Evolutionary conservation across 2,113 vertebrate genomes (phyloP).

Genomic region (Sceloporus tristichus): DNA sequence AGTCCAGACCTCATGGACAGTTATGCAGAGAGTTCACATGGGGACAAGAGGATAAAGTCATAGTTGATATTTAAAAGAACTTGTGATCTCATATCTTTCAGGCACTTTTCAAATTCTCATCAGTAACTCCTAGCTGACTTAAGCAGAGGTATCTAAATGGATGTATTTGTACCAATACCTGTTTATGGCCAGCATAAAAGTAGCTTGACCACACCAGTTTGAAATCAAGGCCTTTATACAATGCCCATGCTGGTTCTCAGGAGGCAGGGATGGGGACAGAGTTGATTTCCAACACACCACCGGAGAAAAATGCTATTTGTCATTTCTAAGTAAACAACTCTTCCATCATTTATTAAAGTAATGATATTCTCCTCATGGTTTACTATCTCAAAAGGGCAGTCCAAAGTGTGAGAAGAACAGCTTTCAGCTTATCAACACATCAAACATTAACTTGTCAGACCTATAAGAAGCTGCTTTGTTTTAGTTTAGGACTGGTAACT

Average conservation of each 20-base stretch:
- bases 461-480: neutral
- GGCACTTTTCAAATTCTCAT: neutral
- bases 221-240: neutral
- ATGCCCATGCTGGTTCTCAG: no score
- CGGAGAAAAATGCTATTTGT: slow-evolving; percentile 17
- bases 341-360: slow-evolving; percentile 10
- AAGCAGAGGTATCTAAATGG: neutral
- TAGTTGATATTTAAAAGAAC: neutral
- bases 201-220: neutral
- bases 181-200: neutral
- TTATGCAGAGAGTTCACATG: neutral
- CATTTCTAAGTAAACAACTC: slow-evolving; percentile 28
- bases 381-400: neutral
- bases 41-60: neutral
- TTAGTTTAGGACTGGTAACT: neutral
- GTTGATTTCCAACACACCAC: neutral
- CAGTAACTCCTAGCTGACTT: neutral
- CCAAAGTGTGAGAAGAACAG: slow-evolving; percentile 1
- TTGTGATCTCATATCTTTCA: neutral
- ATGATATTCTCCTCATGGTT: neutral
- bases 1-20: neutral
- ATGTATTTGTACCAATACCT: neutral
- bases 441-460: slow-evolving; percentile 14
- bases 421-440: neutral
- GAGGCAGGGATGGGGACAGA: neutral